Conservation (phyloP, 2,888 invertebrate species). For the Leucophenga montana region DNA sequence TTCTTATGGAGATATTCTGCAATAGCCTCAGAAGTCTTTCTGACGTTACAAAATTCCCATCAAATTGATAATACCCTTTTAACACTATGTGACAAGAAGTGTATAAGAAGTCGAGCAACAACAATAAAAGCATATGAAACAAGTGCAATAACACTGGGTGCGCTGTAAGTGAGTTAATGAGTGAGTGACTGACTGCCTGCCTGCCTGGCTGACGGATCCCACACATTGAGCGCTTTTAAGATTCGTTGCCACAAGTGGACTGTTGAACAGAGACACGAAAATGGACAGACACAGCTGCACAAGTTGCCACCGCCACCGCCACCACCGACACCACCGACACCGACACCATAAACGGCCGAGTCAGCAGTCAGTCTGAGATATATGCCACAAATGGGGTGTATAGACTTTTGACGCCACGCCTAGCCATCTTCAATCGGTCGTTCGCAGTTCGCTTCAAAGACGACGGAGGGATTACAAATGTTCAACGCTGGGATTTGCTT, state of each 20-base stretch:
- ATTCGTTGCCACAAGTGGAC: neutral
- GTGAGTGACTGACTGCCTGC: neutral
- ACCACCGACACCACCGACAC: no score
- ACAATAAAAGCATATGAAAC: neutral
- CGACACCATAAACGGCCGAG: no score
- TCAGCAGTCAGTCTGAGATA: neutral
- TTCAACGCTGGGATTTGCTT: slow-evolving; percentile 45
- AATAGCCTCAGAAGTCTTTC: no score
- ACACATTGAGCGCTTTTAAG: neutral
- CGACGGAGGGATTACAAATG: slow-evolving; percentile 46
- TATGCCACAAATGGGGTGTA: neutral
- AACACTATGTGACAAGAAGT: no score
- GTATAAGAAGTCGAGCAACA: neutral
- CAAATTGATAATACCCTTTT: no score
- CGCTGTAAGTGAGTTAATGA: slow-evolving; percentile 1
- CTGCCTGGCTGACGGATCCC: neutral
- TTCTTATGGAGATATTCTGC: no score
- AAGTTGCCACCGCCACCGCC: neutral
- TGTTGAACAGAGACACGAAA: neutral
- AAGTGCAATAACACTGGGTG: neutral
- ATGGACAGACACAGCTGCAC: neutral
- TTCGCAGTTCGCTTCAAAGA: slow-evolving; percentile 10
- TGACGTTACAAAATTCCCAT: no score
- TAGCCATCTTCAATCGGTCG: slow-evolving; percentile 1
- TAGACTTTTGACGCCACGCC: neutral